These are phyloP conservation scores for Drosophila maculinotata DNA, from an alignment of 2,888 invertebrate species.

Conservation along the genomic window DNA sequence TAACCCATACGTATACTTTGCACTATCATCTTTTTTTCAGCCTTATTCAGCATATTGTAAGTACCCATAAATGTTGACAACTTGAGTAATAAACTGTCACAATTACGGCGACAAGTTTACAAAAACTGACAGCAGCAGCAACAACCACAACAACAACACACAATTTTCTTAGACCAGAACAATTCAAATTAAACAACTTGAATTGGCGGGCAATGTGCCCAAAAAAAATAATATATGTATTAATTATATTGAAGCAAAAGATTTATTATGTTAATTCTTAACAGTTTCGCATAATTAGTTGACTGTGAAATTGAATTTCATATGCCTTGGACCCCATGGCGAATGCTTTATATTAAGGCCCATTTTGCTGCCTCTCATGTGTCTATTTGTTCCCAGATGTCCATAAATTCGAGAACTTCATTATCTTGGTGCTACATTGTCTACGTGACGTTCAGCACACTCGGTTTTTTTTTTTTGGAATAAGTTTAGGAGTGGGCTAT, in stretches of 20 bases:
- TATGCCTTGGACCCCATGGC: conserved; percentile 15
- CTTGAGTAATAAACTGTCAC: conserved; percentile 52
- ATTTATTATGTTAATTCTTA: conserved; percentile 63
- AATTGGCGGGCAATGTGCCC: conserved; percentile 65
- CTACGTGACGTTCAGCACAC: conserved; percentile 37
- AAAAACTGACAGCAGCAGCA: conserved; percentile 32
- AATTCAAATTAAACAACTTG: conserved; percentile 30
- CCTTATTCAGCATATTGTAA: conserved; percentile 16
- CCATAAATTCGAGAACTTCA: conserved; percentile 16
- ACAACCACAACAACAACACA: conserved; percentile 25
- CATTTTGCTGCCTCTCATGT: conserved; percentile 17
- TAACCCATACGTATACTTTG: conserved; percentile 65
- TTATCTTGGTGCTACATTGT: conserved; percentile 21
- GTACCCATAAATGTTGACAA: conserved; percentile 58
- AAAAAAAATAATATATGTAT: conserved; percentile 37
- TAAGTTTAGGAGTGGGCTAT: conserved; percentile 12
- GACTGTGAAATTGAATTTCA: conserved; percentile 45
- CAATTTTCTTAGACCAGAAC: conserved; percentile 34
- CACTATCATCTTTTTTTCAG: conserved; percentile 38
- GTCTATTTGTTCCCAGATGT: conserved; percentile 13
- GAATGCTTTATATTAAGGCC: neutral
- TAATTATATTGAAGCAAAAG: conserved; percentile 48
- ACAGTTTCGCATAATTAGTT: conserved; percentile 64
- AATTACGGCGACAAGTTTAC: conserved; percentile 33
- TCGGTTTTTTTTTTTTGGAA: conserved; percentile 11